phyloP scores from a whole-genome alignment of 2,113 vertebrate species.

The Cheilinus undulatus region DNA sequence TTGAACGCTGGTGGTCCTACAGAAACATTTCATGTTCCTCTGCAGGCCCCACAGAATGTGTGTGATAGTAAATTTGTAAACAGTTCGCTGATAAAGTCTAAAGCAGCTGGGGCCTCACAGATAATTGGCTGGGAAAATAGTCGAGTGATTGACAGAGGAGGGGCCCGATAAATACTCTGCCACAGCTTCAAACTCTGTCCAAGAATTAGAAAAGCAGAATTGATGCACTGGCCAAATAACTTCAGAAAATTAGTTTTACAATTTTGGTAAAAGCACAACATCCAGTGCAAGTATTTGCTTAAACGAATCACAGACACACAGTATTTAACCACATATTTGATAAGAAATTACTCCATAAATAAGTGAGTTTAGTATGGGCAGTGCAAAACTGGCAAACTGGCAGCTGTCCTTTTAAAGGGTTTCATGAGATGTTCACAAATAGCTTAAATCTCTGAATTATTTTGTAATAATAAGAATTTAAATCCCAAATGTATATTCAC shows the following conservation, averaged over 20 bases:
- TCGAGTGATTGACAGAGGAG: constrained; percentile 61
- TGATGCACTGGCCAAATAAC: neutral
- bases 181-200: constrained; percentile 10
- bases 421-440: neutral
- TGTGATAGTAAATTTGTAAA: constrained; percentile 76
- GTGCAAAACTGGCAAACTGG: too few relatives aligned
- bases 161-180: constrained; percentile 34
- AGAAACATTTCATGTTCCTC: constrained; percentile 66
- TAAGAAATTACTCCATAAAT: too few relatives aligned
- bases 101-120: constrained; percentile 67
- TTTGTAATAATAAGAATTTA: neutral
- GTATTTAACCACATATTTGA: too few relatives aligned
- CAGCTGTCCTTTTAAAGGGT: neutral
- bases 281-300: neutral
- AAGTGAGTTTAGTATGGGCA: too few relatives aligned
- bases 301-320: neutral
- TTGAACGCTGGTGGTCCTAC: constrained; percentile 63
- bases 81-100: constrained; percentile 80
- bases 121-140: constrained; percentile 82
- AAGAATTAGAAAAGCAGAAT: neutral
- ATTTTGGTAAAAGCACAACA: too few relatives aligned
- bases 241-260: neutral
- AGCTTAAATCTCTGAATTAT: neutral
- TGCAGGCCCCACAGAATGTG: constrained; percentile 58
- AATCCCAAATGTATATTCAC: too few relatives aligned